phyloP scores from a whole-genome alignment of 2,113 vertebrate species.

The Muntiacus muntjak region DNA sequence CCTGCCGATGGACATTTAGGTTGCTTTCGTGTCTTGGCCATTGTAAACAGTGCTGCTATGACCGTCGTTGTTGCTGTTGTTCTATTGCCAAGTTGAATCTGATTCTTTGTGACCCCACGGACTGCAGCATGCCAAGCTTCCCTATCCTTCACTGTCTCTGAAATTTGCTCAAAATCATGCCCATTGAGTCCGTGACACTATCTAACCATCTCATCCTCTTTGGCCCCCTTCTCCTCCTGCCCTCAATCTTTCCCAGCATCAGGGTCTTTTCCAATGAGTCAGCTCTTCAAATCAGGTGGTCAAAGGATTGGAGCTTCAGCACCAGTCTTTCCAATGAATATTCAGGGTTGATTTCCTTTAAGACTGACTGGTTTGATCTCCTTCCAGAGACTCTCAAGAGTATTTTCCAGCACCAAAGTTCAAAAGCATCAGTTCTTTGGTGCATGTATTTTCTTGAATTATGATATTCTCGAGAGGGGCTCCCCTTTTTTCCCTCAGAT shows the following conservation, averaged over 20 bases:
- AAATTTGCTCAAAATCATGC: not conserved
- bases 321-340: not conserved
- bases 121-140: not conserved
- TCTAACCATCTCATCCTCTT: not conserved
- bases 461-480: not conserved
- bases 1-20: not conserved
- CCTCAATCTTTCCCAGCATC: not conserved
- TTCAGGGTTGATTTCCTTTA: not conserved
- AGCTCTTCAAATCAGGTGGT: not conserved
- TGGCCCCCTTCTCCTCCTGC: not conserved
- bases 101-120: not conserved
- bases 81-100: not conserved
- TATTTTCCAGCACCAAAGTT: not conserved
- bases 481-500: not conserved
- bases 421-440: not conserved
- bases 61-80: not conserved
- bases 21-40: not conserved
- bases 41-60: not conserved
- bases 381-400: not conserved
- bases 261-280: not conserved
- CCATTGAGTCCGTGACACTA: not conserved
- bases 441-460: not conserved
- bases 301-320: not conserved
- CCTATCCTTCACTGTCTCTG: not conserved
- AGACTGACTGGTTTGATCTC: not conserved